Percentiles rank a stretch among this genome's conserved stretches.
Evolutionary conservation across 2,797 vertebrate genomes (phyloP).

Genomic region (Siniperca undulata): DNA sequence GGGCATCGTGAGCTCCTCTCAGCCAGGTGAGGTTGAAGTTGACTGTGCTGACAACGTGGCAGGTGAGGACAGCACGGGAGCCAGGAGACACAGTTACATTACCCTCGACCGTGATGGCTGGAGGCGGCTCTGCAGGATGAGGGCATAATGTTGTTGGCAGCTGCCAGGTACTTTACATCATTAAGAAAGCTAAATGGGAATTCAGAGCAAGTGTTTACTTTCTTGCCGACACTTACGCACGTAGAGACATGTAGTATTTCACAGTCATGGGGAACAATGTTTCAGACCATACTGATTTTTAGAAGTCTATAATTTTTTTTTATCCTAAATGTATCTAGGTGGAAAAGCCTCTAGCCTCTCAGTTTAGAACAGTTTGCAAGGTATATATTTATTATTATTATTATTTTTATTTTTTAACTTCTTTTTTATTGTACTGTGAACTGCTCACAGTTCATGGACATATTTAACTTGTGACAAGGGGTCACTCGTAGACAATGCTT

Average conservation of each 20-base stretch:
- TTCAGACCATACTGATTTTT: neutral
- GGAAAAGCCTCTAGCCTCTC: neutral
- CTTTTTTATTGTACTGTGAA: neutral
- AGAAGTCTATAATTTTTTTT: neutral
- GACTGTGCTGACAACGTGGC: constrained; percentile 88
- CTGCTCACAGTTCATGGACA: too few species aligned
- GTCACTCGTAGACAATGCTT: too few species aligned
- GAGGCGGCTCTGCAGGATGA: constrained; percentile 91
- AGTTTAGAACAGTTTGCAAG: too few species aligned
- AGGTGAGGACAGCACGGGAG: constrained; percentile 87
- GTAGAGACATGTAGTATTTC: neutral
- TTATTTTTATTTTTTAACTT: neutral
- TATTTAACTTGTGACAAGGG: too few species aligned
- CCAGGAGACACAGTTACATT: constrained; percentile 89
- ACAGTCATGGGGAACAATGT: neutral
- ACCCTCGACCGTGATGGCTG: constrained; percentile 84
- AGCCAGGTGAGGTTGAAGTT: constrained; percentile 95
- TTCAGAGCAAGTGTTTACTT: neutral
- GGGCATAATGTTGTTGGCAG: constrained; percentile 6
- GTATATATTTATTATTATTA: neutral
- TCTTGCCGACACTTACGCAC: neutral
- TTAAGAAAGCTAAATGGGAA: constrained; percentile 11
- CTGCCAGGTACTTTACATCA: constrained; percentile 12
- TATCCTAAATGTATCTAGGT: neutral
- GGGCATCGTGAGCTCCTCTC: constrained; percentile 82